A percentile compares a stretch with the other conserved stretches of the same genome.
phyloP scores from a whole-genome alignment of 1,140 invertebrate species.

The Adoxophyes honmai region DNA sequence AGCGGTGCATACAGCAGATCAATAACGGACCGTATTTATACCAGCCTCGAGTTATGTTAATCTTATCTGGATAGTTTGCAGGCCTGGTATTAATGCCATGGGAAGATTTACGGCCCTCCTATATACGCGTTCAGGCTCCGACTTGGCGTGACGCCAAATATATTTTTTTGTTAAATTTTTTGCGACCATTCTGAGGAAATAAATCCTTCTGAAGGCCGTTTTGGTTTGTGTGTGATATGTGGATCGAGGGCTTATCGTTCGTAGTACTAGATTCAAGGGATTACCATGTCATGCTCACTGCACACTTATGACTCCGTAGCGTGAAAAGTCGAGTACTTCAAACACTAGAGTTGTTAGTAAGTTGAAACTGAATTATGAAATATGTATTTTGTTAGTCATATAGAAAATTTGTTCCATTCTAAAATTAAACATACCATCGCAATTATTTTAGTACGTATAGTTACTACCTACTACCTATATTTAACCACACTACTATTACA shows the following conservation, averaged over 20 bases:
- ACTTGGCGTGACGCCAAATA: slow-evolving; percentile 28
- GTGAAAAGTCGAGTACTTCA: no score
- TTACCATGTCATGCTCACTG: background rate
- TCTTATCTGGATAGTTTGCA: slow-evolving; percentile 11
- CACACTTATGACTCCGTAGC: no score
- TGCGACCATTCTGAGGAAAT: slow-evolving; percentile 34
- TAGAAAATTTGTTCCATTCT: no score
- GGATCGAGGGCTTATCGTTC: background rate
- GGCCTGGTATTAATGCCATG: slow-evolving; percentile 22
- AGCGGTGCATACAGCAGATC: no score
- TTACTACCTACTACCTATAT: no score
- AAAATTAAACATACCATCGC: no score
- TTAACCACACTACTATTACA: no score
- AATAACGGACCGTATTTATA: background rate
- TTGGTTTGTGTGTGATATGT: slow-evolving; percentile 20
- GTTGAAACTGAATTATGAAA: no score
- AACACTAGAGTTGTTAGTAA: no score
- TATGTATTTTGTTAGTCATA: no score
- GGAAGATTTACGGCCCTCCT: slow-evolving; percentile 36
- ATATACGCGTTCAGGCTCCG: slow-evolving; percentile 26
- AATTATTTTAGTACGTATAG: no score
- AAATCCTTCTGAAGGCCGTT: slow-evolving; percentile 34
- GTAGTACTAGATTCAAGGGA: background rate
- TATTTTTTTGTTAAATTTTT: slow-evolving; percentile 48
- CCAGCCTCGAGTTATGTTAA: slow-evolving; percentile 2